Percentiles rank a stretch among this genome's conserved stretches.
These are phyloP conservation scores for Thamnaconus septentrionalis DNA, from an alignment of 2,113 vertebrate genomes.

Conservation along the genomic window DNA sequence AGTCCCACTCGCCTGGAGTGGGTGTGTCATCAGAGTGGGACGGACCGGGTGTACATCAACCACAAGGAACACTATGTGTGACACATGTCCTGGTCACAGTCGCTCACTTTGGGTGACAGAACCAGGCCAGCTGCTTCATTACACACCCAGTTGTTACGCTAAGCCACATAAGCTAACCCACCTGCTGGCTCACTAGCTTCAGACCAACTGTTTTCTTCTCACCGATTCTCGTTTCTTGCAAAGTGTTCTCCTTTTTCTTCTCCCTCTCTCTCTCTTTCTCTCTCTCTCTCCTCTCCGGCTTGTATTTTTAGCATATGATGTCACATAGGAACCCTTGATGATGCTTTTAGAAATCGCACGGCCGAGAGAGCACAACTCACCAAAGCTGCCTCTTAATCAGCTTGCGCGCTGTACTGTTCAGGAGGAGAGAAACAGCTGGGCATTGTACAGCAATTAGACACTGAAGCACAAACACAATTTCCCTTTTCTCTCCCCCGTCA, in stretches of 20 bases:
- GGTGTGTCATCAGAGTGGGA: slow-evolving; percentile 77
- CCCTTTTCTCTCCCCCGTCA: neutral
- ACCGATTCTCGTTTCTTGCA: neutral
- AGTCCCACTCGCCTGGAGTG: slow-evolving; percentile 69
- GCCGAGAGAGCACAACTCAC: slow-evolving; percentile 6
- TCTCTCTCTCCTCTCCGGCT: neutral
- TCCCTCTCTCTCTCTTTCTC: too few species aligned
- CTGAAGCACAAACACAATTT: neutral
- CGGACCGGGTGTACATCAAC: slow-evolving; percentile 78
- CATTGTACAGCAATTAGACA: neutral
- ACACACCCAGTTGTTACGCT: neutral
- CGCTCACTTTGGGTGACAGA: slow-evolving; percentile 1
- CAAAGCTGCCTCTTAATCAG: neutral
- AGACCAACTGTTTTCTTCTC: neutral
- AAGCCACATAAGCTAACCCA: slow-evolving; percentile 3
- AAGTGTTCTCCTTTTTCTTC: neutral
- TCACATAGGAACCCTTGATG: neutral
- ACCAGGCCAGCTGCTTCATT: neutral
- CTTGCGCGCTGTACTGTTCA: neutral
- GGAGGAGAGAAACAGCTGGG: neutral
- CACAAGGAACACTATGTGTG: slow-evolving; percentile 80
- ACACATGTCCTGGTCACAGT: slow-evolving; percentile 20
- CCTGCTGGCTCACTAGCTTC: neutral
- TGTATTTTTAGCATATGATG: neutral
- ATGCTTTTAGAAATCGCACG: slow-evolving; percentile 3